A percentile compares a stretch with the other conserved stretches of the same genome.
Evolutionary conservation across 1,140 invertebrate species (phyloP).

Genomic region (Brachionus rotundiformis): DNA sequence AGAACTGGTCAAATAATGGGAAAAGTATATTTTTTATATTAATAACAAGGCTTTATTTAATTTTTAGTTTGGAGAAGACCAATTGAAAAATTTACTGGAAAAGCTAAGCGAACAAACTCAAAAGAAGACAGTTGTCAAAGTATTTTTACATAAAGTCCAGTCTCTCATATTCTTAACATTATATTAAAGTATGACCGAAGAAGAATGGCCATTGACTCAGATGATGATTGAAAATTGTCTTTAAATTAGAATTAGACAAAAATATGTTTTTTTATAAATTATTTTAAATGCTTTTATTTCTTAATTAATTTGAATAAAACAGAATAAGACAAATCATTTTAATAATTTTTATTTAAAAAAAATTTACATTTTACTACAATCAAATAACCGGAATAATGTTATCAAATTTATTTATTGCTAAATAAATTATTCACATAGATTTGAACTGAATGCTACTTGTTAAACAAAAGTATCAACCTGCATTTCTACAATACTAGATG

Average conservation of each 20-base stretch:
- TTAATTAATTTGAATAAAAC: too few relatives aligned
- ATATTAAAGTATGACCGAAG: constrained; percentile 77
- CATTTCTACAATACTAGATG: neutral
- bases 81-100: constrained; percentile 81
- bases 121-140: constrained; percentile 77
- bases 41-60: neutral
- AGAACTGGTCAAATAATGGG: constrained; percentile 60
- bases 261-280: neutral
- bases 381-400: neutral
- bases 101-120: constrained; percentile 79
- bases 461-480: neutral
- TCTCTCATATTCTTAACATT: too few relatives aligned
- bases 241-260: neutral
- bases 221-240: constrained; percentile 71
- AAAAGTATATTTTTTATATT: constrained; percentile 57
- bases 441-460: too few relatives aligned
- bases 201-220: constrained; percentile 76
- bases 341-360: neutral
- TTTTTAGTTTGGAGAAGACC: constrained; percentile 74
- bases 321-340: too few relatives aligned
- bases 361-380: neutral
- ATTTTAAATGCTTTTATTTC: too few relatives aligned
- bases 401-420: neutral
- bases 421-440: neutral
- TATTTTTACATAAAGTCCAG: too few relatives aligned